Percentiles rank a stretch among this genome's conserved stretches.
phyloP scores from a whole-genome alignment of 2,113 vertebrate genomes.

The Amblyopsis rosae region DNA sequence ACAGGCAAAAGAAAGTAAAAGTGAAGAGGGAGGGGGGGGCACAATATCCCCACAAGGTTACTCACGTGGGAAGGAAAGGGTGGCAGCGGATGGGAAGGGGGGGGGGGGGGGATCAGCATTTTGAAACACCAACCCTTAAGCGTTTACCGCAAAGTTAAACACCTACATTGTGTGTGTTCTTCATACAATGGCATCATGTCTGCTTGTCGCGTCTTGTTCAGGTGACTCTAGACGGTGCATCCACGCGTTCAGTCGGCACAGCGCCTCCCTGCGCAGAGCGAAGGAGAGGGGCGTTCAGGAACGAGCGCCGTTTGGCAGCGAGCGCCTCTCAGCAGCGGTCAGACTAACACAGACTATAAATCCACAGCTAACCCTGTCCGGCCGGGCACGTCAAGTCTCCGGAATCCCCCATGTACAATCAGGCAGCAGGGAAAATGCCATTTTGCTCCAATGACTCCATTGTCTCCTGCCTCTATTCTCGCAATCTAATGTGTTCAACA shows the following conservation, averaged over 20 bases:
- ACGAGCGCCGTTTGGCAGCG: neutral
- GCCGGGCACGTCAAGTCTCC: conserved; percentile 59
- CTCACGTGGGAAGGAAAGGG: neutral
- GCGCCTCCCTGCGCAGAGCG: conserved; percentile 30
- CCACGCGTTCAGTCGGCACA: conserved; percentile 13
- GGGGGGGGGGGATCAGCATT: neutral
- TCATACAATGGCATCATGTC: conserved; percentile 20
- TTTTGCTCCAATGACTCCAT: conserved; percentile 74
- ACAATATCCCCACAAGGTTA: neutral
- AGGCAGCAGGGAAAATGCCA: conserved; percentile 74
- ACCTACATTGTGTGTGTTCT: neutral
- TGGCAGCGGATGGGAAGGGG: no score
- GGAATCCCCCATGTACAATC: conserved; percentile 71
- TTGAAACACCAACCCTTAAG: neutral
- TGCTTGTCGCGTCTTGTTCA: conserved; percentile 12
- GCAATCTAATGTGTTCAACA: conserved; percentile 82
- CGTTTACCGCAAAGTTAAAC: neutral
- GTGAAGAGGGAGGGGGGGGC: no score
- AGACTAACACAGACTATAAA: conserved; percentile 77
- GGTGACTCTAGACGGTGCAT: conserved; percentile 32
- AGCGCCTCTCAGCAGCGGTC: conserved; percentile 38
- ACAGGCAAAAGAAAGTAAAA: no score
- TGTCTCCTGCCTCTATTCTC: conserved; percentile 77
- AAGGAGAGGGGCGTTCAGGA: conserved; percentile 14
- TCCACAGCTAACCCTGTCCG: conserved; percentile 58